Base-by-base conservation (phyloP, 23 tunicate species). In the Botrylloides violaceus region DNA sequence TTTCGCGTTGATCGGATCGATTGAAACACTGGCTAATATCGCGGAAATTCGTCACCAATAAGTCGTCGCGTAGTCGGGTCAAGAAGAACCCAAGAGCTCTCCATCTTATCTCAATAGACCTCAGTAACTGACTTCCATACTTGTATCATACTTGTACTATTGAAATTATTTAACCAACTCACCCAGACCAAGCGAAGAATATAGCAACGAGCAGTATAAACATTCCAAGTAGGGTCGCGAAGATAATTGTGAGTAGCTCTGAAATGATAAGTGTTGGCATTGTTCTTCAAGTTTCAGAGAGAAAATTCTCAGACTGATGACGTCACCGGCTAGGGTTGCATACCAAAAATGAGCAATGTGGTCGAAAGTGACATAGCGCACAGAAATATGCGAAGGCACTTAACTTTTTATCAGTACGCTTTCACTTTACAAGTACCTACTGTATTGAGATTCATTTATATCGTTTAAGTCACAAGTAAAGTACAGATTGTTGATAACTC, bases 101-200 rank as follows among this genome's bases (percentile, higher is more conserved):
- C n/a, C n/a, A n/a, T n/a, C n/a, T n/a, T n/a, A n/a, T n/a, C n/a
- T n/a, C n/a, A n/a, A n/a, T n/a, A n/a, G n/a, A n/a, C n/a, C n/a
- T n/a, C n/a, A n/a, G n/a, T n/a, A n/a, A n/a, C n/a, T n/a, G n/a
- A n/a, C n/a, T n/a, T n/a, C n/a, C n/a, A n/a, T n/a, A n/a, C n/a
- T n/a, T n/a, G n/a, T n/a, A n/a, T n/a, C n/a, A n/a, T n/a, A n/a
- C n/a, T n/a, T n/a, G n/a, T n/a, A n/a, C n/a, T n/a, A n/a, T n/a
- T n/a, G n/a, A n/a, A n/a, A n/a, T n/a, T n/a, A n/a, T n/a, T n/a
- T n/a, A n/a, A 2, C 12, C 23, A 31, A 39, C 47, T 43, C 37
- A 68, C 74, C 74, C 22, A 6, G 58, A n/a, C 58, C 74, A 68
- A 4, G 74, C 57, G 74, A 68, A n/a, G 57, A 68, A 68, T 23